Evolutionary conservation across 2,888 invertebrate genomes (phyloP).

Genomic region (Eristalis arbustorum): DNA sequence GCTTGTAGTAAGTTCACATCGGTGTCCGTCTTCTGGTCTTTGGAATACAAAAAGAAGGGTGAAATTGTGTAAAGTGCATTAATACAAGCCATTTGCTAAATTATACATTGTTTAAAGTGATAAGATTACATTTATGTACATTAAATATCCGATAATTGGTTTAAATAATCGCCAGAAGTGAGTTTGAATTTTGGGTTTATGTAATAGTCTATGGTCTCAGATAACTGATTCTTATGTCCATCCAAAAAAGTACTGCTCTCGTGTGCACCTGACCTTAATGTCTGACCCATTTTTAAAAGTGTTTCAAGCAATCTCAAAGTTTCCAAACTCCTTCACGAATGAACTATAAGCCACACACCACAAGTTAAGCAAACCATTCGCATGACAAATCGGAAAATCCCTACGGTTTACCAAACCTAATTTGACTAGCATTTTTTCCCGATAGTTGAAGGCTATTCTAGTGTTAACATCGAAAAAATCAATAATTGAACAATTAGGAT

Average conservation of each 20-base stretch:
- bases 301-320: constrained; percentile 30
- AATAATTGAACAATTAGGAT: constrained; percentile 44
- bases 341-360: neutral
- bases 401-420: constrained; percentile 16
- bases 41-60: neutral
- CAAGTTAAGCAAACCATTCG: constrained; percentile 44
- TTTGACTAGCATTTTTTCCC: constrained; percentile 6
- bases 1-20: constrained; percentile 40
- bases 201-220: neutral
- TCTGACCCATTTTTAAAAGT: constrained; percentile 39
- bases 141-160: neutral
- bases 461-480: constrained; percentile 54
- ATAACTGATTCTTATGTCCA: neutral
- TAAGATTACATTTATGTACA: neutral
- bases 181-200: constrained; percentile 11
- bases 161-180: neutral
- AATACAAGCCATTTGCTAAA: neutral
- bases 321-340: neutral
- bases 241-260: neutral
- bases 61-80: neutral
- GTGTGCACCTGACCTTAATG: constrained; percentile 57
- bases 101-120: neutral
- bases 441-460: constrained; percentile 34
- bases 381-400: constrained; percentile 54
- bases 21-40: neutral